Conservation (phyloP, 2,888 invertebrate species). For the Timema podura region DNA sequence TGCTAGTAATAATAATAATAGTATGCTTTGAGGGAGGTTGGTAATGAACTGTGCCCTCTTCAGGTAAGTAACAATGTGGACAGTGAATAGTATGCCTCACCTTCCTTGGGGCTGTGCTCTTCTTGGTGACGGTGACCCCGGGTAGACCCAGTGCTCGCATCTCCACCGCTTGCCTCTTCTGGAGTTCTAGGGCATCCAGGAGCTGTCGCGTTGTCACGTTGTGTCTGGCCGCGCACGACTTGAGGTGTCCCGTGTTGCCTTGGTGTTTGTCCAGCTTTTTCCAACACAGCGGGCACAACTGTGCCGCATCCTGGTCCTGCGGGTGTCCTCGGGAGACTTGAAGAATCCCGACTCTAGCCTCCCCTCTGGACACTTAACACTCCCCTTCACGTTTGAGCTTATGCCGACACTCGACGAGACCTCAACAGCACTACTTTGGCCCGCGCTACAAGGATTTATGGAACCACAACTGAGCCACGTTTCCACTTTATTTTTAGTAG, state of each 20-base stretch:
- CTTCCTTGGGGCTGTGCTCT: background rate
- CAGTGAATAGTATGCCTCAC: background rate
- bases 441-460: too few species aligned
- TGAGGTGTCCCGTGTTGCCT: slow-evolving; percentile 39
- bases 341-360: slow-evolving; percentile 1
- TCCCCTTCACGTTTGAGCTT: background rate
- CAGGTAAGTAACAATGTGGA: too few species aligned
- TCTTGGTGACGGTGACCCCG: slow-evolving; percentile 18
- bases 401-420: too few species aligned
- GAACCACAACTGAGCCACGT: background rate
- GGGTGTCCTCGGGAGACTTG: background rate
- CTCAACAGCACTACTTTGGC: too few species aligned
- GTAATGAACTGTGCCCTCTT: too few species aligned
- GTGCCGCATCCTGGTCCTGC: background rate
- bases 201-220: slow-evolving; percentile 43
- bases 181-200: slow-evolving; percentile 43
- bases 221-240: slow-evolving; percentile 44
- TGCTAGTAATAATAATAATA: too few species aligned
- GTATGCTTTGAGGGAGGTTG: too few species aligned
- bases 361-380: background rate
- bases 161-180: slow-evolving; percentile 44
- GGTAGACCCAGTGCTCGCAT: slow-evolving; percentile 44
- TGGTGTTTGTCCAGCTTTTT: slow-evolving; percentile 39
- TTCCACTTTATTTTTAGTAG: background rate
- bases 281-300: slow-evolving; percentile 42